Evolutionary conservation across 2,113 vertebrate species (phyloP), one percentile per base, ranked within the genome.

Genomic region (Glaucidium brasilianum): DNA sequence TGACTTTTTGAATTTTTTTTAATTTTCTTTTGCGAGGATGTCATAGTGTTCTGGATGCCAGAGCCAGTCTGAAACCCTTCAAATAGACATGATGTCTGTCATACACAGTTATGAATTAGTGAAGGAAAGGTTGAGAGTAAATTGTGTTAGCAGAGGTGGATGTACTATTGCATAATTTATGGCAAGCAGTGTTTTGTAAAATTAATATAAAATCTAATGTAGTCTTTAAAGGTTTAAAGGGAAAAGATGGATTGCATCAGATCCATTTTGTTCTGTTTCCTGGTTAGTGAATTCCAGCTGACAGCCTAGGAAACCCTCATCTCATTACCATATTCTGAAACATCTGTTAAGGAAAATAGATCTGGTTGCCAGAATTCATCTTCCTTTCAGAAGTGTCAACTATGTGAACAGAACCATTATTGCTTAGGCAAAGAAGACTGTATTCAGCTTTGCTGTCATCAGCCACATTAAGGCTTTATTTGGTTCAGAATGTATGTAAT

Each of bases 271-370:
- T 74, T 90, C 68, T 85, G 39, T 92, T 91, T 92, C 76, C 73
- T 87, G 73, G 66, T 89, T 71, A 69, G 80, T 81, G 83, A 75
- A 96, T 95, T 92, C 50, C 91, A 94, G 52, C 68, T 95, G 97
- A 94, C 88, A 97, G 90, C 88, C 86, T 84, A 91, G 92, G 86
- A 97, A 94, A 94, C 86, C 76, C 95, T 78, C 29, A 92, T n/a
- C 69, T 97, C 83, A 92, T 94, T 96, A 85, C 26, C 88, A 88
- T 92, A 89, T 87, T 95, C 94, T 72, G 80, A 94, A 95, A 92
- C 91, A 96, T 93, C 96, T 97, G 92, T 79, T 96, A 81, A 88
- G 80, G 68, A 93, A 92, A 94, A 94, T 43, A 92, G 63, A 55
- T 84, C 47, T 74, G 39, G 72, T 84, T 92, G 83, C 72, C 83